Evolutionary conservation across 1,140 invertebrate species (phyloP).

Genomic region (Ectropis grisescens): DNA sequence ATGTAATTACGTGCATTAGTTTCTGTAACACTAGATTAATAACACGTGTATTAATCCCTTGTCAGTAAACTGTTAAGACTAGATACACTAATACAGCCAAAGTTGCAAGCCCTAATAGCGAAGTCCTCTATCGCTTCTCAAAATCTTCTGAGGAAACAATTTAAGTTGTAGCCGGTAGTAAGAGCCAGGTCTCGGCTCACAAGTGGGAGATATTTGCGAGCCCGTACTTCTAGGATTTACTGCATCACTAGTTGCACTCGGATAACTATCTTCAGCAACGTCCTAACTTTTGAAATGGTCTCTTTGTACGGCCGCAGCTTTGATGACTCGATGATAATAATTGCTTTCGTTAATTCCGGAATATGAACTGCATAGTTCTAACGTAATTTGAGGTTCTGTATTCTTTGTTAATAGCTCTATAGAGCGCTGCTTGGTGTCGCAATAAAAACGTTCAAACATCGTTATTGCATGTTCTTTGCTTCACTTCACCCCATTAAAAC

Average conservation of each 20-base stretch:
- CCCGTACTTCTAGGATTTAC: slow-evolving; percentile 52
- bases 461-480: slow-evolving; percentile 1
- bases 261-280: slow-evolving; percentile 52
- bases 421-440: slow-evolving; percentile 31
- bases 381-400: slow-evolving; percentile 51
- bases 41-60: too few species aligned
- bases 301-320: slow-evolving; percentile 49
- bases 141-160: slow-evolving; percentile 17
- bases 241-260: slow-evolving; percentile 56
- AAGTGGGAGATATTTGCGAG: slow-evolving; percentile 36
- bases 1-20: too few species aligned
- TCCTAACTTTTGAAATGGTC: slow-evolving; percentile 61
- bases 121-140: too few species aligned
- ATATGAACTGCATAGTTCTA: slow-evolving; percentile 51
- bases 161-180: slow-evolving; percentile 21
- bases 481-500: not conserved
- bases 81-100: too few species aligned
- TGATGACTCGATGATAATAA: slow-evolving; percentile 54
- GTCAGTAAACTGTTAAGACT: too few species aligned
- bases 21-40: too few species aligned
- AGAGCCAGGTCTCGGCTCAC: too few species aligned
- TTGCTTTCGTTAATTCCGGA: slow-evolving; percentile 44
- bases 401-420: slow-evolving; percentile 49
- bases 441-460: slow-evolving; percentile 26
- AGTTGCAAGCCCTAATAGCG: too few species aligned